Conservation (phyloP, 2,113 vertebrate species). For the Xenopus laevis region DNA sequence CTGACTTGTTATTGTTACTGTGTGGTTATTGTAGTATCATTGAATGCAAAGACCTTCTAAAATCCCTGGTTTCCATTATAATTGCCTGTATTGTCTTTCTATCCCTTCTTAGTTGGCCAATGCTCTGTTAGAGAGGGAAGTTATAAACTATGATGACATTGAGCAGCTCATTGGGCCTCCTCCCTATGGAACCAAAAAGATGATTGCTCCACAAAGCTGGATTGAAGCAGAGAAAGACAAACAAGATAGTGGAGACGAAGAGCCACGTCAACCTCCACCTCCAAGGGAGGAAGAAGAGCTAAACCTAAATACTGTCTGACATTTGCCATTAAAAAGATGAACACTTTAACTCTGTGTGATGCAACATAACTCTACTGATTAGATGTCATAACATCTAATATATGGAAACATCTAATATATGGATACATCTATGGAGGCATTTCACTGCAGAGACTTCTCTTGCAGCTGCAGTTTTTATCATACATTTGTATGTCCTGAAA, state of each 20-base stretch:
- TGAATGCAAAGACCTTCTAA: too few species aligned
- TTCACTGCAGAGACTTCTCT: too few species aligned
- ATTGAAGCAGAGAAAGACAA: conserved; percentile 83
- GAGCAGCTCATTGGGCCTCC: conserved; percentile 86
- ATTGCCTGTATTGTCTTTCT: background rate
- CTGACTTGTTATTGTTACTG: too few species aligned
- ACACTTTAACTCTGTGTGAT: background rate
- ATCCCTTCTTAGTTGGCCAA: conserved; percentile 74
- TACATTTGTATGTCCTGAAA: too few species aligned
- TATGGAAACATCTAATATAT: too few species aligned
- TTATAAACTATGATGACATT: conserved; percentile 92
- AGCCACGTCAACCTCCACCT: conserved; percentile 56
- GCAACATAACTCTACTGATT: background rate
- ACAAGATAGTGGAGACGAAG: conserved; percentile 79
- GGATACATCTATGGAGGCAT: too few species aligned
- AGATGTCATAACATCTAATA: background rate
- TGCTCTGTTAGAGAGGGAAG: conserved; percentile 87
- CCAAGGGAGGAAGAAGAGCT: conserved; percentile 57
- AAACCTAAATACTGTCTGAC: conserved; percentile 62
- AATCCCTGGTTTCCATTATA: background rate
- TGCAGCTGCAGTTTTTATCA: too few species aligned
- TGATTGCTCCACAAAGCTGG: conserved; percentile 90
- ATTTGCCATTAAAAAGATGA: background rate
- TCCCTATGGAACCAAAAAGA: conserved; percentile 87
- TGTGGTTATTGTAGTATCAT: too few species aligned